Base-by-base conservation (phyloP, 2,113 vertebrate genomes). In the Cebidichthys violaceus region DNA sequence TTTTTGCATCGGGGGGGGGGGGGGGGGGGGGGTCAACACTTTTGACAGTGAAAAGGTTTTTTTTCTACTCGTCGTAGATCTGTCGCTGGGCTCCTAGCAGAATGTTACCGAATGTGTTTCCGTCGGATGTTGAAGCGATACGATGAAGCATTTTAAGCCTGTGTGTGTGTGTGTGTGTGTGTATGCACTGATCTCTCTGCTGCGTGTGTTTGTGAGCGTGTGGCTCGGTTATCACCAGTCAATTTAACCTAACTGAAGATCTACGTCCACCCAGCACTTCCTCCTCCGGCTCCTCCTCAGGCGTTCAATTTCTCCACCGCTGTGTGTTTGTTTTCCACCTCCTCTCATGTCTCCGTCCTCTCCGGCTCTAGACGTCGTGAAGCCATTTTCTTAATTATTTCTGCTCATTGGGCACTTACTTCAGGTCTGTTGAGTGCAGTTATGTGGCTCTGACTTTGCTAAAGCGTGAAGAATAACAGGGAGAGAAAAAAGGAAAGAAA, bases 161-260 rank as follows among this genome's bases (percentile, higher is more conserved):
- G 88, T 87, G 94, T 94, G 88, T 87, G 88, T 89, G 79, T 80
- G 73, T 79, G 88, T 77, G 85, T 80, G 82, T 87, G 88, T 89
- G 79, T 78, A 73, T 81, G 88, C 94, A 95, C 95, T 95, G 93
- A 94, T 92, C 79, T 94, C 89, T 90, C 87, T 89, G 86, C 84
- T 91, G 85, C 55, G 62, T 74, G 61, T 70, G 68, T 70, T 37
- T 60, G 84, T 73, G 79, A 70, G 77, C 6, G 80, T 78, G 79
- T 81, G 89, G 83, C 86, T 88, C 39, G 91, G 89, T 90, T 87
- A 74, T 54, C 57, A 89, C 92, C 82, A 77, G 89, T 90, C 85
- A 82, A 77, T 85, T 86, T 59, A 87, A 91, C 85, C 90, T 93
- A 33, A 89, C 89, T 91, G 92, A 92, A 84, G 83, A 87, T 88